Conservation (phyloP, 2,888 invertebrate species). For the Synergus japonicus region DNA sequence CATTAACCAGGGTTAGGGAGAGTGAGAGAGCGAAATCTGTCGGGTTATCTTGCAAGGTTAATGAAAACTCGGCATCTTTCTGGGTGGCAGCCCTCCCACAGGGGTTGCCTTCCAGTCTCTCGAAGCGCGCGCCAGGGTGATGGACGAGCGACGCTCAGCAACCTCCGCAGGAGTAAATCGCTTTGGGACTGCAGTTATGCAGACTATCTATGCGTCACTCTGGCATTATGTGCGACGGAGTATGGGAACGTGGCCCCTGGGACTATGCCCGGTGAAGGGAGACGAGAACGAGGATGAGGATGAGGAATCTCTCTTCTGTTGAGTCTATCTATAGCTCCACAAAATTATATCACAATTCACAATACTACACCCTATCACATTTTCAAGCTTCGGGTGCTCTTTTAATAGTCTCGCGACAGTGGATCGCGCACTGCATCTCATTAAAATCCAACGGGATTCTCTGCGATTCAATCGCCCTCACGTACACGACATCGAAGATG, state of each 20-base stretch:
- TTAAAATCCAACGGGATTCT: conserved; percentile 25
- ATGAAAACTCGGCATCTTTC: conserved; percentile 48
- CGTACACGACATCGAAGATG: neutral
- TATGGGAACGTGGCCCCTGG: conserved; percentile 62
- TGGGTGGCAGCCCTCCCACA: conserved; percentile 43
- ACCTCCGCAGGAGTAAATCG: conserved; percentile 59
- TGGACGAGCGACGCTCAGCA: conserved; percentile 62
- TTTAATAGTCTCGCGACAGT: conserved; percentile 13
- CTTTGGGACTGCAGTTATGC: conserved; percentile 70
- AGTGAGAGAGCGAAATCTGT: conserved; percentile 44
- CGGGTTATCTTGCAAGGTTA: conserved; percentile 52
- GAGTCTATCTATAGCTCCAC: neutral
- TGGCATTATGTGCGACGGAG: conserved; percentile 63
- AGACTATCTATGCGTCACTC: conserved; percentile 70
- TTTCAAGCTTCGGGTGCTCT: conserved; percentile 26
- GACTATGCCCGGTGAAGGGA: conserved; percentile 53
- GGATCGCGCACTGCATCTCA: conserved; percentile 18
- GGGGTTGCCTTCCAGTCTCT: conserved; percentile 38
- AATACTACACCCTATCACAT: conserved; percentile 36
- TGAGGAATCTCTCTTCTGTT: neutral
- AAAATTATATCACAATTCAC: conserved; percentile 39
- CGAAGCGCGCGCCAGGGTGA: conserved; percentile 54
- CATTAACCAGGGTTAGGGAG: conserved; percentile 25
- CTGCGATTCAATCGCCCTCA: conserved; percentile 22
- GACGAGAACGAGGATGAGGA: conserved; percentile 1